phyloP scores from a whole-genome alignment of 2,888 invertebrate genomes.

The Troides helena region DNA sequence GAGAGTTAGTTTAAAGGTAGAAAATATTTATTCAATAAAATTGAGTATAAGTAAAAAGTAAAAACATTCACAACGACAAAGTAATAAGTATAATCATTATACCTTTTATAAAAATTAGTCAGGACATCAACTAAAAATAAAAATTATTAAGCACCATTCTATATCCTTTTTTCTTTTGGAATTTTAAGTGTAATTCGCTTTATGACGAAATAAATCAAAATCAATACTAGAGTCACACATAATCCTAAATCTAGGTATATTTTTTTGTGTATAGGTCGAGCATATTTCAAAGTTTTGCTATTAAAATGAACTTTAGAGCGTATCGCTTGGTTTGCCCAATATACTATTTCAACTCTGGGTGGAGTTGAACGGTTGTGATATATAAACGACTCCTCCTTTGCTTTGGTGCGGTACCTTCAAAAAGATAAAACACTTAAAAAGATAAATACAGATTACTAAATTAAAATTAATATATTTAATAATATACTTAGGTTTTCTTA shows the following conservation, averaged over 20 bases:
- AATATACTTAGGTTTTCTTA: slow-evolving; percentile 17
- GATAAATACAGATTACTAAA: too few species aligned
- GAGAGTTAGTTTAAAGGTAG: too few species aligned
- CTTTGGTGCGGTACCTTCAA: neutral
- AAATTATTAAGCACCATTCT: too few species aligned
- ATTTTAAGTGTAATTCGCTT: neutral
- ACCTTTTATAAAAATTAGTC: too few species aligned
- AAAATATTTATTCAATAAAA: too few species aligned
- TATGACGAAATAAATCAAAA: neutral
- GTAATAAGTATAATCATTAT: too few species aligned
- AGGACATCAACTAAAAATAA: too few species aligned
- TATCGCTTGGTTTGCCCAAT: neutral
- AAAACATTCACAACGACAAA: too few species aligned
- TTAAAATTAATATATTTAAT: too few species aligned
- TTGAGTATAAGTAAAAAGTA: too few species aligned
- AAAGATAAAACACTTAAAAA: neutral
- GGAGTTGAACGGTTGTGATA: neutral
- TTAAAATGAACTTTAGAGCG: neutral
- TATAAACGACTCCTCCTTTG: neutral
- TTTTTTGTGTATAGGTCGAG: neutral
- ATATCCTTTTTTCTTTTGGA: too few species aligned
- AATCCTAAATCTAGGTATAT: neutral
- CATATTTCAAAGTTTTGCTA: neutral
- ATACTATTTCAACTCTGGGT: neutral
- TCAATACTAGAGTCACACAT: neutral